A percentile compares a stretch with the other conserved stretches of the same genome.
Conservation (phyloP, 2,113 vertebrate species). For the Crotalus horridus region DNA sequence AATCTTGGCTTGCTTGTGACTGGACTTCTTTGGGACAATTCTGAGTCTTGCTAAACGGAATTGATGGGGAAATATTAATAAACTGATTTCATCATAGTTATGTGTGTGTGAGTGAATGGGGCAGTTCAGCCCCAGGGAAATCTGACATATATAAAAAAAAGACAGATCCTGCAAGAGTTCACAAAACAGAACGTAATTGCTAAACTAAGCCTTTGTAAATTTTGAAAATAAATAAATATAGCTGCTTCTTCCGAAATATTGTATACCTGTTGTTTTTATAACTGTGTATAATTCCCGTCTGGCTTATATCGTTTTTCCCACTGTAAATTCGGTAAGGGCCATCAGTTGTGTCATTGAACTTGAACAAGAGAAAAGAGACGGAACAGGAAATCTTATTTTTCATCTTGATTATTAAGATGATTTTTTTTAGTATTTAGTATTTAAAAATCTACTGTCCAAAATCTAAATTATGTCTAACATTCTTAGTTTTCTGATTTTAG, state of each 20-base stretch:
- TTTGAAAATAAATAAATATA: neutral
- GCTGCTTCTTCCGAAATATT: neutral
- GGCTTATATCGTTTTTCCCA: conserved; percentile 78
- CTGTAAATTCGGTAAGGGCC: conserved; percentile 81
- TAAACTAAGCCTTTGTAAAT: neutral
- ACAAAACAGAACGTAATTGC: neutral
- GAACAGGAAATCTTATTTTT: conserved; percentile 13
- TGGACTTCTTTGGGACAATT: too few species aligned
- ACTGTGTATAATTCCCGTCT: conserved; percentile 79
- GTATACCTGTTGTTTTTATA: conserved; percentile 79
- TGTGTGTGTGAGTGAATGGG: too few species aligned
- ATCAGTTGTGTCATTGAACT: conserved; percentile 87
- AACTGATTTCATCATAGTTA: too few species aligned
- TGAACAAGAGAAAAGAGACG: neutral
- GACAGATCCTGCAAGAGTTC: neutral
- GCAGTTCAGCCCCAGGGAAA: too few species aligned
- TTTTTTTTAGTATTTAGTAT: neutral
- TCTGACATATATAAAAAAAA: too few species aligned
- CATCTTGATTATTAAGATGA: neutral
- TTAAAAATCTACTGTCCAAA: neutral
- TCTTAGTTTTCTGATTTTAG: neutral
- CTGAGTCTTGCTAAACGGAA: too few species aligned
- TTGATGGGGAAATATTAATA: too few species aligned
- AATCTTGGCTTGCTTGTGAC: too few species aligned
- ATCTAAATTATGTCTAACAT: neutral